Evolutionary conservation across 2,113 vertebrate genomes (phyloP).

Genomic region (Erythrolamprus reginae): DNA sequence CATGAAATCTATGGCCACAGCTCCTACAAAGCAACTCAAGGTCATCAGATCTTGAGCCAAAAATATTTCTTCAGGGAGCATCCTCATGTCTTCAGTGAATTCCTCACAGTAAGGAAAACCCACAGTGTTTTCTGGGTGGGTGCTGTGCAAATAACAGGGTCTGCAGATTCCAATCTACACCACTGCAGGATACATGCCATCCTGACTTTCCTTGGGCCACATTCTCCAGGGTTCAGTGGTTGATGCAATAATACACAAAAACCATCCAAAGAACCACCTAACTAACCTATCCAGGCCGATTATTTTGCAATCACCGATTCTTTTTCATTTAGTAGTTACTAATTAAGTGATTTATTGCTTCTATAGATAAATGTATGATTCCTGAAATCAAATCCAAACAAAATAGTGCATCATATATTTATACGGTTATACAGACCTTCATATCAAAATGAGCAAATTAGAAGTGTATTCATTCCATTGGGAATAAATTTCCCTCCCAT

Average conservation of each 20-base stretch:
- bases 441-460: not conserved
- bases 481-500: not conserved
- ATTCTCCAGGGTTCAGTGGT: slow-evolving; percentile 4
- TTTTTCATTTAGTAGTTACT: not conserved
- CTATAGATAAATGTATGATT: not conserved
- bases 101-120: too few relatives aligned
- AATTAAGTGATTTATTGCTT: not conserved
- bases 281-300: slow-evolving; percentile 62
- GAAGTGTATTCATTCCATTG: not conserved
- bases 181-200: slow-evolving; percentile 47
- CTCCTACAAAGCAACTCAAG: slow-evolving; percentile 48
- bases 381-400: slow-evolving; percentile 21
- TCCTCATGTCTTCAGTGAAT: slow-evolving; percentile 19
- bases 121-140: slow-evolving; percentile 35
- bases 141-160: slow-evolving; percentile 53
- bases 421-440: not conserved
- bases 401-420: not conserved
- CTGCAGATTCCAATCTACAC: slow-evolving; percentile 76
- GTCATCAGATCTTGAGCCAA: slow-evolving; percentile 69
- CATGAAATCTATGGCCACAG: slow-evolving; percentile 41
- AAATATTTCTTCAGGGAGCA: slow-evolving; percentile 31
- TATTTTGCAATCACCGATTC: slow-evolving; percentile 52
- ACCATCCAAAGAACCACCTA: slow-evolving; percentile 67
- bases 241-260: slow-evolving; percentile 52
- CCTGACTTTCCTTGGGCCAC: not conserved